Evolutionary conservation across 2,113 vertebrate species (phyloP).

Genomic region (Oncorhynchus tshawytscha): DNA sequence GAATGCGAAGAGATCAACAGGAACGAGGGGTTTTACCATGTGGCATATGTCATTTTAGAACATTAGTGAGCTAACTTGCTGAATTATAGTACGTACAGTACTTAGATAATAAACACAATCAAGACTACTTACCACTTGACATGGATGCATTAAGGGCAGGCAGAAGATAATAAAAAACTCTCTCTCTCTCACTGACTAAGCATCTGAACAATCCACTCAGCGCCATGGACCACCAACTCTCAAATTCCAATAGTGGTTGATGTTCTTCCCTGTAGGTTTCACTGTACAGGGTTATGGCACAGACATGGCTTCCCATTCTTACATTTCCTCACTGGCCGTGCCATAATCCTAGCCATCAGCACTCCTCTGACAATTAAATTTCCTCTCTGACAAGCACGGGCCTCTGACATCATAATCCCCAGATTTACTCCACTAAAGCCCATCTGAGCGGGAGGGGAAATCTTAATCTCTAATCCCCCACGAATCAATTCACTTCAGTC

Average conservation of each 20-base stretch:
- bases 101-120: constrained; percentile 21
- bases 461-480: constrained; percentile 75
- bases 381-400: constrained; percentile 56
- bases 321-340: constrained; percentile 41
- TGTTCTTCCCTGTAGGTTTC: constrained; percentile 26
- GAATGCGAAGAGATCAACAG: too few species aligned
- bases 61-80: background rate
- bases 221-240: constrained; percentile 7
- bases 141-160: constrained; percentile 25
- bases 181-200: constrained; percentile 47
- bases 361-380: constrained; percentile 67
- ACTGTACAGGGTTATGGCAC: constrained; percentile 33
- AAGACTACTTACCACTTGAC: constrained; percentile 60
- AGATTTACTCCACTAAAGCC: constrained; percentile 74
- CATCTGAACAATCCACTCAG: constrained; percentile 30
- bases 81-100: background rate
- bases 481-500: constrained; percentile 70
- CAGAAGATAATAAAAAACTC: constrained; percentile 29
- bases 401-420: constrained; percentile 78
- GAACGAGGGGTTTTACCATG: too few species aligned
- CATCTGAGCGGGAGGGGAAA: constrained; percentile 45
- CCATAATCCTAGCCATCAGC: constrained; percentile 51
- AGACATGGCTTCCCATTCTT: constrained; percentile 36
- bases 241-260: constrained; percentile 26
- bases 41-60: too few species aligned